Base-by-base conservation (phyloP, 2,113 vertebrate genomes). In the Plecturocebus donacophilus region DNA sequence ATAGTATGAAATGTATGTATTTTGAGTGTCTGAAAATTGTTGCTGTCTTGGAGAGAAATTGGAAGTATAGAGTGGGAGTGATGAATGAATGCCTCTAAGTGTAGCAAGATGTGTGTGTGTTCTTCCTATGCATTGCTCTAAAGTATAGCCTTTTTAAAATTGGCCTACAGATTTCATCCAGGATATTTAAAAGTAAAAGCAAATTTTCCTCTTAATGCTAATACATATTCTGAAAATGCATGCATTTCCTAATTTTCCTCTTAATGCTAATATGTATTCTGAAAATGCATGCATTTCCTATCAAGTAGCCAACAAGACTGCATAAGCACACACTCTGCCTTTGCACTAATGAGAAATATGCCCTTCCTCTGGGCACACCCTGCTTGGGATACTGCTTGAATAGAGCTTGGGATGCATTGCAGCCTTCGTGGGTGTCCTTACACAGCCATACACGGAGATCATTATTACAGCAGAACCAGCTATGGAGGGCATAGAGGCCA, bases 31-130 rank as follows among this genome's bases (percentile, higher is more conserved):
- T 98, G 96, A 96, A 96, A 89, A 92, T 96, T 83, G 35, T 81
- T 81, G 91, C 96, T 97, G 79, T 94, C 91, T 97, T 95, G n/a
- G 80, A 98, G 93, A 97, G 45, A 17, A 8, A 77, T 95, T 98
- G 85, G 96, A 96, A 97, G 95, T 64, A 90, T 21, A 54, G 97
- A 96, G 97, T 97, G 93, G 98, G 98, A 95, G 97, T 98, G 97
- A 98, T 98, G 98, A 97, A 97, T 95, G 98, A 98, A 96, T 87
- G 56, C 92, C 95, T 25, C 97, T 96, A 68, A 94, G 95, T 97
- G 93, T 95, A 95, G 90, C 85, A 96, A 94, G 87, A 97, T 95
- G 97, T 96, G 84, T 96, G 77, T 4, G 5, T 79, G 76, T 71
- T 96, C 96, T 84, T 93, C 97, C 89, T 80, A 95, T 95, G 92